A percentile compares a stretch with the other conserved stretches of the same genome.
Conservation (phyloP, 1,140 invertebrate genomes). For the Cyrtorhinus lividipennis region DNA sequence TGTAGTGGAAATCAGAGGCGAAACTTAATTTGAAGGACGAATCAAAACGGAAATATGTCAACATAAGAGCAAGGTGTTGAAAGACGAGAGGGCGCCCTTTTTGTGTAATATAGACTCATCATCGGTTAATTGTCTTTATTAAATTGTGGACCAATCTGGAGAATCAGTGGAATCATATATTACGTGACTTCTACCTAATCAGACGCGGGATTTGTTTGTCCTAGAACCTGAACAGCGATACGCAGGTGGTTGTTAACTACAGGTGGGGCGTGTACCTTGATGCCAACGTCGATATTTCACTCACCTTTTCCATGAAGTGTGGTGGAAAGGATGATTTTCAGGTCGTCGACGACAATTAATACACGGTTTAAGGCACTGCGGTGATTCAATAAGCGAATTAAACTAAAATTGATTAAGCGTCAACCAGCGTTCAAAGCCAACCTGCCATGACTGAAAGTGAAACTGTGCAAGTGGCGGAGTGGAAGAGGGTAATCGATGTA, state of each 20-base stretch:
- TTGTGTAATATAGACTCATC: background rate
- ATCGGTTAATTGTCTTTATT: background rate
- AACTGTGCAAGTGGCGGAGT: too few species aligned
- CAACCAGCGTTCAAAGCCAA: too few species aligned
- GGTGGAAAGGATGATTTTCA: too few species aligned
- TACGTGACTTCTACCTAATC: background rate
- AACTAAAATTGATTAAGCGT: too few species aligned
- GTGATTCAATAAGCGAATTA: too few species aligned
- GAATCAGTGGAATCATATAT: background rate
- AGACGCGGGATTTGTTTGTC: background rate
- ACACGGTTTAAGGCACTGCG: too few species aligned
- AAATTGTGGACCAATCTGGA: background rate
- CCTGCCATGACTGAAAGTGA: too few species aligned
- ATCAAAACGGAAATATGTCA: background rate
- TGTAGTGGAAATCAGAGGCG: background rate
- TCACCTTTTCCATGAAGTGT: background rate
- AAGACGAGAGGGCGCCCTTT: background rate
- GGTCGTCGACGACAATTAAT: too few species aligned
- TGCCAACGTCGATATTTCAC: too few species aligned
- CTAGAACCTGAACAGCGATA: background rate
- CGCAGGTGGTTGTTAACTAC: background rate
- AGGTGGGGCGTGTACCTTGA: conserved; percentile 2
- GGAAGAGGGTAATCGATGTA: too few species aligned
- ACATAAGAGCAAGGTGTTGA: background rate
- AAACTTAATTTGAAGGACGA: background rate